A percentile compares a stretch with the other conserved stretches of the same genome.
Conservation (phyloP, 23 tunicate genomes). For the Styela clava region DNA sequence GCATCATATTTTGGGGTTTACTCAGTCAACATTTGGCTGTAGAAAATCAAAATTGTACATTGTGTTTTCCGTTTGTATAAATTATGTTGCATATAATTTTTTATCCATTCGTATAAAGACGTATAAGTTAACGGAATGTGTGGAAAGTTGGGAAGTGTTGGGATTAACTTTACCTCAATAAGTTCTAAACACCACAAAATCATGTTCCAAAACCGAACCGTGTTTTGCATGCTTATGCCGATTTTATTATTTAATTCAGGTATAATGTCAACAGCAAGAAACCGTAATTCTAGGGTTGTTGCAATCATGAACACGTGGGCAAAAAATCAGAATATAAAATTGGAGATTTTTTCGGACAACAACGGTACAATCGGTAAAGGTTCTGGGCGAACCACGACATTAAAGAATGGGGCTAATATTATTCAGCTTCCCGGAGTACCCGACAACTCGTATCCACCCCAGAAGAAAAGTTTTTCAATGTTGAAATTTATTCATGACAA, state of each 20-base stretch:
- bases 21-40: too few relatives aligned
- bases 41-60: too few relatives aligned
- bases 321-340: neutral
- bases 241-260: conserved; percentile 7
- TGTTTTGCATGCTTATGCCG: too few relatives aligned
- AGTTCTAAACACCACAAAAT: too few relatives aligned
- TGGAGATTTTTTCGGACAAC: conserved; percentile 17
- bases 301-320: conserved; percentile 29
- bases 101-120: too few relatives aligned
- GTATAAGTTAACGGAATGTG: too few relatives aligned
- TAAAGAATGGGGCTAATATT: conserved; percentile 13
- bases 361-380: neutral
- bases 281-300: conserved; percentile 1
- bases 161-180: too few relatives aligned
- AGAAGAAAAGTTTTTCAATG: conserved; percentile 46
- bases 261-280: conserved; percentile 20
- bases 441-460: conserved; percentile 44
- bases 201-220: too few relatives aligned
- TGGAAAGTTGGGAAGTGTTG: too few relatives aligned
- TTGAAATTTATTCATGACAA: conserved; percentile 21
- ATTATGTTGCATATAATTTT: too few relatives aligned
- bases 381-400: neutral
- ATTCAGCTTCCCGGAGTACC: conserved; percentile 23
- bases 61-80: too few relatives aligned
- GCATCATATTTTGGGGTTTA: too few relatives aligned